Evolutionary conservation across 2,797 vertebrate genomes (phyloP).

Genomic region (Centroberyx gerrardi): DNA sequence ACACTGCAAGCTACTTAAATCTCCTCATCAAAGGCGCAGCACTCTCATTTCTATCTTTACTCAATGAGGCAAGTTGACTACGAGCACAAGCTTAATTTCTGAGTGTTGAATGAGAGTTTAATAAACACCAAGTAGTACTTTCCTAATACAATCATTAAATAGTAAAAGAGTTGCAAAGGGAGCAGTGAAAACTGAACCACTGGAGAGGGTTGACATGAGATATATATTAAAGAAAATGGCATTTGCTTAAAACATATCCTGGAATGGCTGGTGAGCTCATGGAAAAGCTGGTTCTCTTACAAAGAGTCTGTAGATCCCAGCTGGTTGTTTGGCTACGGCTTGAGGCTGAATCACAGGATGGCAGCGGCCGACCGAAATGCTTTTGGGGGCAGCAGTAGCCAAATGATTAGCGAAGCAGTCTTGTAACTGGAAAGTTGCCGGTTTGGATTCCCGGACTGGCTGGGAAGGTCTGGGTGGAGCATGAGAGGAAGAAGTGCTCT

Average conservation of each 20-base stretch:
- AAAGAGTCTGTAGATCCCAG: conserved; percentile 64
- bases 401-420: conserved; percentile 64
- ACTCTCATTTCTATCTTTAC: not conserved
- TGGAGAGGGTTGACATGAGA: conserved; percentile 43
- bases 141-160: conserved; percentile 19
- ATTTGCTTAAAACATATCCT: conserved; percentile 55
- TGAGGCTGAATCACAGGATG: conserved; percentile 70
- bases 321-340: conserved; percentile 60
- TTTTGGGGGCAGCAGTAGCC: conserved; percentile 58
- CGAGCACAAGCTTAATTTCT: conserved; percentile 18
- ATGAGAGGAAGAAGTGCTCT: conserved; percentile 16
- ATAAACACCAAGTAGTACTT: conserved; percentile 17
- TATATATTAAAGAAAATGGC: conserved; percentile 42
- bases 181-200: conserved; percentile 27
- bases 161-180: conserved; percentile 18
- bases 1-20: not conserved
- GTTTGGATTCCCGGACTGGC: conserved; percentile 53
- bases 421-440: conserved; percentile 44
- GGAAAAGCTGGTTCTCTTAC: conserved; percentile 76
- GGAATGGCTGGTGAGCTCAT: conserved; percentile 75
- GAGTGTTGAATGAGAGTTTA: conserved; percentile 1
- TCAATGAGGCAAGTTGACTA: conserved; percentile 4
- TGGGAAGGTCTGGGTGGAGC: conserved; percentile 14
- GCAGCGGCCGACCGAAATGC: conserved; percentile 59
- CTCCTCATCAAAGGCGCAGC: not conserved